Evolutionary conservation across 2,888 invertebrate genomes (phyloP), one percentile per base, ranked within the genome.

Genomic region (Plebejus melissa): DNA sequence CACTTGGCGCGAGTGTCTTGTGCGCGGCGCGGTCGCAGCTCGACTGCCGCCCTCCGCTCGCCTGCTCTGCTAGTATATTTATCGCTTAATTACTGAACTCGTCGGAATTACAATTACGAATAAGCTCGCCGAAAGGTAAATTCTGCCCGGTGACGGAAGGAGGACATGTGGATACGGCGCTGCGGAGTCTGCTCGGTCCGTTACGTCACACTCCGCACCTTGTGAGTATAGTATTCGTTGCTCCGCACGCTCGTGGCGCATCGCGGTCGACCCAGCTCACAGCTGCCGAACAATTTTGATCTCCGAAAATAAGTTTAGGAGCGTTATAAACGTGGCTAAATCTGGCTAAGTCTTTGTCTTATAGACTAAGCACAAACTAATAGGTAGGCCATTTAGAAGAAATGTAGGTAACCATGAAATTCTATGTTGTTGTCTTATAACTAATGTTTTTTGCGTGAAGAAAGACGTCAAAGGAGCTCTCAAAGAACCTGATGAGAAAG

Each of bases 41-140:
- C 91, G 90, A 91, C 93, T 93, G 93, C 90, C 90, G 90, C 89
- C 87, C 89, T 89, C 90, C 90, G 88, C 90, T 88, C 87, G 87
- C 89, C 88, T 83, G 78, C 85, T 83, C 87, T 87, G 87, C 87
- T 90, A 87, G 86, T 90, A 88, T 89, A 92, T 92, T 92, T 93
- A 92, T 92, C 91, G 90, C 93, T 92, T 93, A 92, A 92, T 93
- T 91, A 92, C 89, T 90, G 87, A 89, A 90, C 90, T 89, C 88
- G 91, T 90, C 90, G 88, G 89, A 88, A 88, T 89, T 91, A 90
- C 89, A 91, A 92, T 92, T 90, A 90, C 87, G 86, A 88, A 86
- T 87, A 87, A 90, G 89, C 87, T 88, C 84, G 84, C 84, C 84
- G 83, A 85, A 85, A 84, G 84, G 84, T 84, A 84, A 85, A 83